Evolutionary conservation across 2,113 vertebrate genomes (phyloP), one percentile per base, ranked within the genome.

Genomic region (Emydocephalus ijimae): DNA sequence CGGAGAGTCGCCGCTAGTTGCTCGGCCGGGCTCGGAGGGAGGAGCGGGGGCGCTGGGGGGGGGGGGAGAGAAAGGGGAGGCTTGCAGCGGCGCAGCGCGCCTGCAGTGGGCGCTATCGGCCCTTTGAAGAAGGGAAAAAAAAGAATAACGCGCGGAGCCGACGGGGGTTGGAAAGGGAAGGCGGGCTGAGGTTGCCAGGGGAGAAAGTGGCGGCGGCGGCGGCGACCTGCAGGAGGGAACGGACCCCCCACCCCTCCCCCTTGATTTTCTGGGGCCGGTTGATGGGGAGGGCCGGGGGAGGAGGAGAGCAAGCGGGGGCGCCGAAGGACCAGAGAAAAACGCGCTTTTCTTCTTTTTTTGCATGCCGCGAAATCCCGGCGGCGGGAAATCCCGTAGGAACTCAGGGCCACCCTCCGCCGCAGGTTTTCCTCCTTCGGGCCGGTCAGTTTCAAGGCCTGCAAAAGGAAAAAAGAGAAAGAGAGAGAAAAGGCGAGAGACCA

Each of bases 71-170:
- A 45, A 48, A 4, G 20, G 48, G 29, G 93, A 23, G 85, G 88
- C 81, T 21, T 81, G 95, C 56, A 21, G 21, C 0, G 64, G 1
- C 64, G 5, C 54, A 0, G 43, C 39, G 12, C 5, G 92, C 88
- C 88, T 12, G 54, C 48, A 86, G 92, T 86, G 92, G 92, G 92
- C 92, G 92, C 92, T 92, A 69, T 50, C 26, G 88, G 54, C 92
- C n/a, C 87, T 89, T 12, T 2, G 48, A 7, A 48, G 26, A 9
- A 50, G 48, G 48, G 8, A 6, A 39, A n/a, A 45, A 45, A 1
- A 6, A 45, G 45, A 10, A 2, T 3, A 59, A 24, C 56, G 61
- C 26, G 61, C 10, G 3, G 9, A 9, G 59, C 59, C 10, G 56
- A 8, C 10, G 39, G 24, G 34, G 18, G 55, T 56, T 5, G 23